A percentile compares a stretch with the other conserved stretches of the same genome.
phyloP scores from a whole-genome alignment of 1,140 invertebrate species.

The Leptopilina clavipes region DNA sequence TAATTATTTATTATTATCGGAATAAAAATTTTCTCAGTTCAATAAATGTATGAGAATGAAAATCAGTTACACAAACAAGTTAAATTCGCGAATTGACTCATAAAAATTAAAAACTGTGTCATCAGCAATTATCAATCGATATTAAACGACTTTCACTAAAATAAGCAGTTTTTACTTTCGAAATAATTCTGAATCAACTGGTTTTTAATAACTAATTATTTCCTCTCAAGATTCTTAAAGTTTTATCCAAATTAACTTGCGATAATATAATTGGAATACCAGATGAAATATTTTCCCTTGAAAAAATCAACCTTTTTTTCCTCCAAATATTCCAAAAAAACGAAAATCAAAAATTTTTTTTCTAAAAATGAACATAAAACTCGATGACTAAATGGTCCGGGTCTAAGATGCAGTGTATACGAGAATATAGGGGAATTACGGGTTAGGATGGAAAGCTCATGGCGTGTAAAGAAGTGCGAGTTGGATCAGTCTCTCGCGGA shows the following conservation, averaged over 20 bases:
- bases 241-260: too few species aligned
- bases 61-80: neutral
- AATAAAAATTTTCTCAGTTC: neutral
- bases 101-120: constrained; percentile 18
- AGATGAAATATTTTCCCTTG: too few species aligned
- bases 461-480: constrained; percentile 51
- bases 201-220: neutral
- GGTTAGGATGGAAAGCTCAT: constrained; percentile 56
- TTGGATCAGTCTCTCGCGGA: constrained; percentile 67
- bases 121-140: constrained; percentile 22
- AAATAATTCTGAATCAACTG: neutral
- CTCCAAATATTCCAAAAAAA: too few species aligned
- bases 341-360: too few species aligned
- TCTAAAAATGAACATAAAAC: too few species aligned
- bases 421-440: neutral
- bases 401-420: constrained; percentile 1
- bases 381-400: too few species aligned
- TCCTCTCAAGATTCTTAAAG: neutral
- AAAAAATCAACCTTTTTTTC: too few species aligned
- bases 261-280: too few species aligned
- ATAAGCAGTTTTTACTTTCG: neutral
- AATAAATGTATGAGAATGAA: neutral
- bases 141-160: constrained; percentile 6
- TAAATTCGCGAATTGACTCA: neutral
- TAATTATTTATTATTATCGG: too few species aligned